Conservation (phyloP, 2,888 invertebrate genomes). For the Ectobius pallidus region DNA sequence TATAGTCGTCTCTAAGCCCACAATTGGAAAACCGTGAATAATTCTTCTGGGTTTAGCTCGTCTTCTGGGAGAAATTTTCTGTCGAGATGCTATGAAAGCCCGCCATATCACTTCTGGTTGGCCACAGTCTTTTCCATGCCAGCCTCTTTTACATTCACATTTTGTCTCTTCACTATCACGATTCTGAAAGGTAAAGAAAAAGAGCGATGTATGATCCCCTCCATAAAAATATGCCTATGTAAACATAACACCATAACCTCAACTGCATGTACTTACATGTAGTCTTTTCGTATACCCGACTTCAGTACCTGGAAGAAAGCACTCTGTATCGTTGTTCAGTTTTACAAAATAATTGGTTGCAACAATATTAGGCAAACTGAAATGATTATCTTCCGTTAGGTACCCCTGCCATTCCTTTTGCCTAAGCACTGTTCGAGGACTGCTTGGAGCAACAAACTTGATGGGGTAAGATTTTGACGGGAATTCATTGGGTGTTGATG, state of each 20-base stretch:
- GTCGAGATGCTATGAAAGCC: slow-evolving; percentile 64
- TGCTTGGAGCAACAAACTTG: slow-evolving; percentile 37
- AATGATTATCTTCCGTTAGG: slow-evolving; percentile 14
- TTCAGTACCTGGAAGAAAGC: slow-evolving; percentile 54
- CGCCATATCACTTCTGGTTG: slow-evolving; percentile 72
- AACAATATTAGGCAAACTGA: slow-evolving; percentile 10
- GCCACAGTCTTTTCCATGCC: slow-evolving; percentile 70
- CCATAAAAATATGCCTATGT: no score
- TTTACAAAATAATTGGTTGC: slow-evolving; percentile 31
- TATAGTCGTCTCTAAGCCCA: slow-evolving; percentile 61
- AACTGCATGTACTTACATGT: slow-evolving; percentile 48
- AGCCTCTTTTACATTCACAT: slow-evolving; percentile 65
- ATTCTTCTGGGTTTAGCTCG: slow-evolving; percentile 59
- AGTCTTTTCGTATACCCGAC: slow-evolving; percentile 52
- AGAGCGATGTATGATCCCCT: no score
- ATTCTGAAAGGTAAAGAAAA: neutral
- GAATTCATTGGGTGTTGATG: slow-evolving; percentile 35
- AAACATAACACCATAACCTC: no score
- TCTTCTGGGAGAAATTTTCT: slow-evolving; percentile 55
- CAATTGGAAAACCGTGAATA: slow-evolving; percentile 62
- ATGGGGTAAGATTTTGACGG: slow-evolving; percentile 32
- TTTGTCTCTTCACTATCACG: slow-evolving; percentile 44
- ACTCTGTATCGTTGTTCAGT: slow-evolving; percentile 43
- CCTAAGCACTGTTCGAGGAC: neutral
- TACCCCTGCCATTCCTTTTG: slow-evolving; percentile 25